Conservation (phyloP, 2,113 vertebrate genomes). For the Cervus canadensis region DNA sequence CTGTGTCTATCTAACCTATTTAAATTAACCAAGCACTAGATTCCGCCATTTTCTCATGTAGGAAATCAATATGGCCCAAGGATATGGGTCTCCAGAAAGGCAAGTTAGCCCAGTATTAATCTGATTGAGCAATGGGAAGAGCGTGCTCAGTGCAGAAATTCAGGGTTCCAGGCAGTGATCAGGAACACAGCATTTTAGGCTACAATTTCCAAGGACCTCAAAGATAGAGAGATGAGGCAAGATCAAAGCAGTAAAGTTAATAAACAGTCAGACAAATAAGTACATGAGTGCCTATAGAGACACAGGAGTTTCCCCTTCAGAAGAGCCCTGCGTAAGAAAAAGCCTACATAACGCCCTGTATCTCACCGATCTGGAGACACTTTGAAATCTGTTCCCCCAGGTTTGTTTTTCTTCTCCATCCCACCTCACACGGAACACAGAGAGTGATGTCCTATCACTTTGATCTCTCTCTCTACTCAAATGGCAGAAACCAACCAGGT, state of each 20-base stretch:
- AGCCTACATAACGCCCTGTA: background rate
- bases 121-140: background rate
- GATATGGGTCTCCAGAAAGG: background rate
- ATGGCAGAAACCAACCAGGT: constrained; percentile 65
- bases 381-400: background rate
- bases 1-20: background rate
- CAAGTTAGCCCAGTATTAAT: background rate
- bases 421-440: background rate
- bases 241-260: background rate
- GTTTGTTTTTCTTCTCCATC: constrained; percentile 6
- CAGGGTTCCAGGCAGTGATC: background rate
- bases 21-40: background rate
- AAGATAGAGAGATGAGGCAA: background rate
- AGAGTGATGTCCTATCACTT: constrained; percentile 39
- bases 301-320: background rate
- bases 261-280: background rate
- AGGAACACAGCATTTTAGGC: background rate
- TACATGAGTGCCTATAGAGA: background rate
- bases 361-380: background rate
- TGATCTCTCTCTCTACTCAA: constrained; percentile 37
- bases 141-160: background rate
- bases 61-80: background rate
- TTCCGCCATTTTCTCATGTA: background rate
- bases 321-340: background rate
- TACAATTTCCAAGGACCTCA: background rate